Percentiles rank a stretch among this genome's conserved stretches.
These are phyloP conservation scores for Clanis bilineata DNA, from an alignment of 2,888 invertebrate species.

Conservation along the genomic window DNA sequence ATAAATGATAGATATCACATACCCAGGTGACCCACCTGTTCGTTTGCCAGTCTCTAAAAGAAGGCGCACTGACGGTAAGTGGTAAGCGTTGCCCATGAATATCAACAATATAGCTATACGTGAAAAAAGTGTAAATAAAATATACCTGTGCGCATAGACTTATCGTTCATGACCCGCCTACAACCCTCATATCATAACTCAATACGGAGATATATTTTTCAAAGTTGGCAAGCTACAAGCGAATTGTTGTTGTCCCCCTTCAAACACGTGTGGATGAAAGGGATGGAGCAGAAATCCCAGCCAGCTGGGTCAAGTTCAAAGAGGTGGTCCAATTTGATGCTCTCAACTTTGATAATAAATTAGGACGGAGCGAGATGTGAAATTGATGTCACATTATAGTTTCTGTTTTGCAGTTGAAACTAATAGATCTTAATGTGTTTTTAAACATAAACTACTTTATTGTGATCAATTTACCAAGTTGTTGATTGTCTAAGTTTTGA, in stretches of 20 bases:
- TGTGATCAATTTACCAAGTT: no score
- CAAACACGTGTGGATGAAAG: conserved; percentile 17
- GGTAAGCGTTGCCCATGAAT: no score
- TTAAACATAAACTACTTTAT: no score
- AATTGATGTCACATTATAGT: background rate
- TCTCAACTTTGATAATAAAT: conserved; percentile 49
- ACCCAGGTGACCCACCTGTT: no score
- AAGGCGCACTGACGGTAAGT: no score
- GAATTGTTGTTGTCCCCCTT: background rate
- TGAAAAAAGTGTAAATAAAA: background rate
- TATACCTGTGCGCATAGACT: background rate
- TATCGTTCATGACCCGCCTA: background rate
- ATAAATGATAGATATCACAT: no score
- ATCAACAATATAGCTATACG: no score
- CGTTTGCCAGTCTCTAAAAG: no score
- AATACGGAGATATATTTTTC: conserved; percentile 1
- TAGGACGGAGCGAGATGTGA: conserved; percentile 7
- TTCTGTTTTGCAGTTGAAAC: background rate
- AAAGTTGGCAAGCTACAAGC: conserved; percentile 4
- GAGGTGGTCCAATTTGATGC: conserved; percentile 48
- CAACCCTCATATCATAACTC: background rate
- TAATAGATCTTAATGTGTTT: background rate
- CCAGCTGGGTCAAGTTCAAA: conserved; percentile 60
- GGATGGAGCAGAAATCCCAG: conserved; percentile 24
- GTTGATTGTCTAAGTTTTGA: no score